Conservation (phyloP, 2,888 invertebrate genomes). For the Alloscopus bannaensis region DNA sequence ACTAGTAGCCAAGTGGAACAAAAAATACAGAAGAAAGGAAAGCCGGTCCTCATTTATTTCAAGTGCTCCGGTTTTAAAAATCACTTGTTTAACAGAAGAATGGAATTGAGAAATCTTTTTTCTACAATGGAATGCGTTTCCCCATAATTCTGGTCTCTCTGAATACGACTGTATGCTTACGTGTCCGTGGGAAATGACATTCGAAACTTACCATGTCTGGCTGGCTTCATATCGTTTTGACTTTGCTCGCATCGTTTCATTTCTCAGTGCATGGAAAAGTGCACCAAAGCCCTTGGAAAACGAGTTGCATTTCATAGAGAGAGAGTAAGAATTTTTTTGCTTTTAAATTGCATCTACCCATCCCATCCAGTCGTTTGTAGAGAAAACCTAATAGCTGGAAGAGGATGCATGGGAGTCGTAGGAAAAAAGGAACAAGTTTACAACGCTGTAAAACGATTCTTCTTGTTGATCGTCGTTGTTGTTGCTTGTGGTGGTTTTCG, state of each 20-base stretch:
- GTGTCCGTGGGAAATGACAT: slow-evolving; percentile 70
- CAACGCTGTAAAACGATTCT: slow-evolving; percentile 34
- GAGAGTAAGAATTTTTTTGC: too few relatives aligned
- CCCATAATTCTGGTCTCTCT: slow-evolving; percentile 1
- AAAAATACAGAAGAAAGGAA: slow-evolving; percentile 36
- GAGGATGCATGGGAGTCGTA: slow-evolving; percentile 7
- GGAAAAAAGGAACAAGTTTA: slow-evolving; percentile 24
- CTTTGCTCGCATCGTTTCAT: slow-evolving; percentile 43
- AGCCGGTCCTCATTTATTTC: slow-evolving; percentile 48
- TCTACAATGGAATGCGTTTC: neutral
- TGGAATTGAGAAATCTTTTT: slow-evolving; percentile 47
- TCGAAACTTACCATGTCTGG: slow-evolving; percentile 62
- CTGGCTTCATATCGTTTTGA: slow-evolving; percentile 15
- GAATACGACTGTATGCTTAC: slow-evolving; percentile 14
- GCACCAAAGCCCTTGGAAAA: neutral
- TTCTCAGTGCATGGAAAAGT: slow-evolving; percentile 35
- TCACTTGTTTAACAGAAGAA: slow-evolving; percentile 42
- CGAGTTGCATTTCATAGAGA: too few relatives aligned
- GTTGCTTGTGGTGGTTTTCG: slow-evolving; percentile 13
- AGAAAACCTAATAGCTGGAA: neutral
- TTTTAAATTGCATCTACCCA: too few relatives aligned
- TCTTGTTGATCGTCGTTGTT: slow-evolving; percentile 35
- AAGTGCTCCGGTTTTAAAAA: slow-evolving; percentile 56
- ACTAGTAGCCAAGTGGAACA: slow-evolving; percentile 45
- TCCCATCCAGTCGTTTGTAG: too few relatives aligned